A percentile compares a stretch with the other conserved stretches of the same genome.
phyloP scores from a whole-genome alignment of 2,888 invertebrate species.

The Drosophila mettleri region DNA sequence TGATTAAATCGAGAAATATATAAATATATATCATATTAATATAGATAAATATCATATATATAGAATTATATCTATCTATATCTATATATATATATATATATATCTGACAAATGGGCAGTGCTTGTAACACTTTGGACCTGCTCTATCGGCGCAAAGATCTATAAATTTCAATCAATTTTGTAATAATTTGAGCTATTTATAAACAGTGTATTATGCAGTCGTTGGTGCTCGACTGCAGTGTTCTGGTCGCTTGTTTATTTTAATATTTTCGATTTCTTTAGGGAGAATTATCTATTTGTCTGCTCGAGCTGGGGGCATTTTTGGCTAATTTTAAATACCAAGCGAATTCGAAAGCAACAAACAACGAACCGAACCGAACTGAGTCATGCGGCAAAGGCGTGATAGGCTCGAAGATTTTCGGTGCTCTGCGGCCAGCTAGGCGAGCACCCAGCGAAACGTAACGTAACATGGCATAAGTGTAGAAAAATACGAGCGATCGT shows the following conservation, averaged over 20 bases:
- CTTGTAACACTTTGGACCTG: too few species aligned
- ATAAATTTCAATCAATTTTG: not conserved
- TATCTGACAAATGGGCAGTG: too few species aligned
- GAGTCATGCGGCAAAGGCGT: constrained; percentile 68
- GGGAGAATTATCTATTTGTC: not conserved
- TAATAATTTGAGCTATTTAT: too few species aligned
- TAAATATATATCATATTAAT: too few species aligned
- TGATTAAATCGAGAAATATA: too few species aligned
- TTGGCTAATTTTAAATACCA: constrained; percentile 53
- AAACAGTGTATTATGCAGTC: not conserved
- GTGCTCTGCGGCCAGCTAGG: constrained; percentile 16
- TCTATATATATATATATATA: too few species aligned
- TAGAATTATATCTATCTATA: too few species aligned
- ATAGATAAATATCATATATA: too few species aligned
- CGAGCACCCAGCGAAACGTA: constrained; percentile 7
- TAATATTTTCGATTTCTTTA: not conserved
- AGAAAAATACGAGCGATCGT: constrained; percentile 6
- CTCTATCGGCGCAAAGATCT: too few species aligned
- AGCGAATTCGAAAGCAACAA: constrained; percentile 43
- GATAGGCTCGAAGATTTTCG: constrained; percentile 58
- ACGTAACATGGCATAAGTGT: constrained; percentile 4
- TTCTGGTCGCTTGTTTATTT: not conserved
- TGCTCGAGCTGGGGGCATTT: constrained; percentile 31
- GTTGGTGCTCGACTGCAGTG: not conserved
- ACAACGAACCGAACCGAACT: constrained; percentile 44